Evolutionary conservation across 1,140 invertebrate species (phyloP).

Genomic region (Solenopsis fugax): DNA sequence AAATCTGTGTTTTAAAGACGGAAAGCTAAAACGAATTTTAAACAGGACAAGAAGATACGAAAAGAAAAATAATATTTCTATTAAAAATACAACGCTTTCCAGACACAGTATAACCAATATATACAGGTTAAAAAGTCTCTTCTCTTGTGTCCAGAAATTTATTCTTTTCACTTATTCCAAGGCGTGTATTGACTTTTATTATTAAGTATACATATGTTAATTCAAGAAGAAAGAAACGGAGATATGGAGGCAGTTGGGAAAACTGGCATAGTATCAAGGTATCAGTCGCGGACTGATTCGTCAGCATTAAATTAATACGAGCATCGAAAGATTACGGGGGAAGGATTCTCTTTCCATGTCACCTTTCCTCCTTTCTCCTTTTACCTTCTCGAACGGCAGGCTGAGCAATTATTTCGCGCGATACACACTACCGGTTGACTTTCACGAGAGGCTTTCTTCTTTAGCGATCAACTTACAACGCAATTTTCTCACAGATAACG

Average conservation of each 20-base stretch:
- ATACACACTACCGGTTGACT: constrained; percentile 68
- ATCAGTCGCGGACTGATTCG: constrained; percentile 58
- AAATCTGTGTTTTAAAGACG: neutral
- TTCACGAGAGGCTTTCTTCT: constrained; percentile 82
- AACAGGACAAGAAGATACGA: neutral
- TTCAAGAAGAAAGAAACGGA: constrained; percentile 1
- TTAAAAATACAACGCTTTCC: neutral
- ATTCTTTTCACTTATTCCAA: neutral
- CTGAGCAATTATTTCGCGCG: constrained; percentile 51
- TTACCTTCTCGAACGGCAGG: constrained; percentile 18
- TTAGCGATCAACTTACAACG: constrained; percentile 62
- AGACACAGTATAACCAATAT: neutral
- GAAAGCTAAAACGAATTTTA: neutral
- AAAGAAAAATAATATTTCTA: neutral
- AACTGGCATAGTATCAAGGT: constrained; percentile 84
- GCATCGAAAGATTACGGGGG: neutral
- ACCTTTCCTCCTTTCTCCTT: constrained; percentile 61
- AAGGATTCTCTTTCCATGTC: constrained; percentile 4
- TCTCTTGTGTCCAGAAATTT: neutral
- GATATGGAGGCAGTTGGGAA: constrained; percentile 58
- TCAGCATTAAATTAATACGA: neutral
- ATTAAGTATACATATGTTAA: constrained; percentile 14
- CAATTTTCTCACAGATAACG: constrained; percentile 62
- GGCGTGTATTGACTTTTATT: constrained; percentile 26
- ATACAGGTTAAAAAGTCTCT: neutral